phyloP scores from a whole-genome alignment of 2,888 invertebrate genomes.

The Epinotia demarniana region DNA sequence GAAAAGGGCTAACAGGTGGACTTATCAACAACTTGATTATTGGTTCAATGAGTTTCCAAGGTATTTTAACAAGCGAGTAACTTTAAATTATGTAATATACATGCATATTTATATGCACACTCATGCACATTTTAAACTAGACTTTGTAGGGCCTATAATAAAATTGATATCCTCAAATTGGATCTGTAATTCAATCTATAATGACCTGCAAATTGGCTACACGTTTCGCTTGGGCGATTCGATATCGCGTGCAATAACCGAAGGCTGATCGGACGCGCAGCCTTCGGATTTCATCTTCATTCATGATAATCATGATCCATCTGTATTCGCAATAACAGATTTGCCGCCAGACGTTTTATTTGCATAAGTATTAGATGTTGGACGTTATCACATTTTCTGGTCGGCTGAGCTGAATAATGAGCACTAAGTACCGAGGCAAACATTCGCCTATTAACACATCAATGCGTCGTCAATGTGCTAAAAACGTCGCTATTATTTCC shows the following conservation, averaged over 20 bases:
- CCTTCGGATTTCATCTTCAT: slow-evolving; percentile 54
- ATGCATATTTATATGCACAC: not conserved
- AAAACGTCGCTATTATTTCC: slow-evolving; percentile 20
- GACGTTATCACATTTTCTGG: slow-evolving; percentile 57
- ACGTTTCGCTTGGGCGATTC: slow-evolving; percentile 64
- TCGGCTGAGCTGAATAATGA: slow-evolving; percentile 55
- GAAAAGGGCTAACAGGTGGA: slow-evolving; percentile 43
- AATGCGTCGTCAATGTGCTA: slow-evolving; percentile 22
- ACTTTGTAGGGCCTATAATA: slow-evolving; percentile 5
- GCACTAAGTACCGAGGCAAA: slow-evolving; percentile 35
- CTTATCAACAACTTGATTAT: slow-evolving; percentile 24
- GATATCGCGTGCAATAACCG: slow-evolving; percentile 65
- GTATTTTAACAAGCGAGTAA: not conserved
- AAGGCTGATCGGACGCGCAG: slow-evolving; percentile 66
- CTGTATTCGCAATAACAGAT: slow-evolving; percentile 62
- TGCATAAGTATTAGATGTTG: slow-evolving; percentile 57
- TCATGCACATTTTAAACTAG: slow-evolving; percentile 3
- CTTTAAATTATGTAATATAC: slow-evolving; percentile 7
- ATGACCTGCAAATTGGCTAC: slow-evolving; percentile 70
- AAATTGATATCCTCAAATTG: slow-evolving; percentile 28
- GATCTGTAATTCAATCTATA: slow-evolving; percentile 58
- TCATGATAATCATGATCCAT: slow-evolving; percentile 53
- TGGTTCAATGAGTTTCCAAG: slow-evolving; percentile 9
- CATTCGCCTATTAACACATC: slow-evolving; percentile 30
- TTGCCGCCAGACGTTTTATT: slow-evolving; percentile 65